Percentiles rank a stretch among this genome's conserved stretches.
phyloP scores from a whole-genome alignment of 2,888 invertebrate genomes.

The Morpho helenor region DNA sequence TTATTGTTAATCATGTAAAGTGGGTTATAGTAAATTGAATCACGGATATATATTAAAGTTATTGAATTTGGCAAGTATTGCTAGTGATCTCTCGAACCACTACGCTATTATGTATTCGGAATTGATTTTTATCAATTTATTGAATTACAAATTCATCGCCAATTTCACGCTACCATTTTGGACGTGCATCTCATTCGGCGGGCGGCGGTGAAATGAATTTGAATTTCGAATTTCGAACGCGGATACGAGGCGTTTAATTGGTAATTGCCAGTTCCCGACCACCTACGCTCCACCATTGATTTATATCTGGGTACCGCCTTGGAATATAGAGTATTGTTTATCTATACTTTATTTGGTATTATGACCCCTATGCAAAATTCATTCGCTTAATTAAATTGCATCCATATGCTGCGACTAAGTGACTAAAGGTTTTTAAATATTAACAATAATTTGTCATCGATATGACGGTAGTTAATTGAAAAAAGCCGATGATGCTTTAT shows the following conservation, averaged over 20 bases:
- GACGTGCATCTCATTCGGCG: conserved; percentile 39
- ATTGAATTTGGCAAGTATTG: too few species aligned
- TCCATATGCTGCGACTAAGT: conserved; percentile 7
- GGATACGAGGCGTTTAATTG: conserved; percentile 62
- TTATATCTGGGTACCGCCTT: conserved; percentile 60
- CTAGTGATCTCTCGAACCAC: too few species aligned
- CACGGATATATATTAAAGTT: too few species aligned
- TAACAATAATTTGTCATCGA: conserved; percentile 14
- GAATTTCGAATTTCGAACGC: conserved; percentile 52
- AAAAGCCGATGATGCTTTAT: conserved; percentile 13
- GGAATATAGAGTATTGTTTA: conserved; percentile 54
- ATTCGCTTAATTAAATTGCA: conserved; percentile 35
- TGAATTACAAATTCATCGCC: conserved; percentile 20
- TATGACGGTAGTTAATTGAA: conserved; percentile 13
- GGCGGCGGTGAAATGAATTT: conserved; percentile 51
- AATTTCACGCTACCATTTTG: conserved; percentile 37
- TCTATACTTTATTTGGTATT: conserved; percentile 36
- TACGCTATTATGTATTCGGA: background rate
- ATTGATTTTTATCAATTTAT: conserved; percentile 19
- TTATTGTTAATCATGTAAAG: too few species aligned
- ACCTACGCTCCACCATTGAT: conserved; percentile 64
- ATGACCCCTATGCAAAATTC: conserved; percentile 30
- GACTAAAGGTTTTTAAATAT: conserved; percentile 4
- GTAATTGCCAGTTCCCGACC: conserved; percentile 65
- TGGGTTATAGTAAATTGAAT: too few species aligned